Base-by-base conservation (phyloP, 2,888 invertebrate species). In the Eutolmus rufibarbis region DNA sequence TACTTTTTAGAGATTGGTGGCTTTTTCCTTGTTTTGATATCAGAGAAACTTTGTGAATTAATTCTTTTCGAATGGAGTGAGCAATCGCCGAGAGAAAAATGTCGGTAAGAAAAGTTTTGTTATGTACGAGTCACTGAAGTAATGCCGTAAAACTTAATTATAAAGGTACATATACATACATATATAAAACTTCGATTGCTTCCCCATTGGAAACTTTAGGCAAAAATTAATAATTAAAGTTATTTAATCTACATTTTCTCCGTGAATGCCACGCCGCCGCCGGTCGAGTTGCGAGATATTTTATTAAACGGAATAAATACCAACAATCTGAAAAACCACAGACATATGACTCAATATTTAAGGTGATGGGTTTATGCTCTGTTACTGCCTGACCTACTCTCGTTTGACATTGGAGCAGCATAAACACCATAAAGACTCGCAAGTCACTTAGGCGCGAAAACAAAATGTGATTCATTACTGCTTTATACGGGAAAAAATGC, bases 381-480 rank as follows among this genome's bases (percentile, higher is more conserved):
- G 79, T 51, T 79, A 28, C 8, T 43, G 79, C 31, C 79, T 79
- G 79, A 79, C 79, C 79, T 79, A 79, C 51, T 79, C 79, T 79
- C 79, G 19, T 79, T 78, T 79, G 79, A 79, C 79, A 79, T 79
- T 79, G 79, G 51, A 79, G 51, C n/a, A 79, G 31, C 79, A 79
- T 51, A 79, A 79, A 51, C 66, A 66, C 66, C 66, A 66, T 66
- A 23, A 66, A 23, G 12, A 66, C 23, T 66, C 8, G 23, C 28
- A 19, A 66, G 66, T 23, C 12, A 23, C 7, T 66, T 23, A 66
- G 19, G 23, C 28, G 28, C 28, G 66, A 66, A 23, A 28, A 66
- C 56, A n/a, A 76, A 76, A n/a, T 76, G 79, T 79, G 79, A 51
- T 79, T 79, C 79, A 51, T 51, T 66, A 66, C 23, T 66, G 66